Conservation (phyloP, 2,797 vertebrate genomes). For the Hippocampus kuda region DNA sequence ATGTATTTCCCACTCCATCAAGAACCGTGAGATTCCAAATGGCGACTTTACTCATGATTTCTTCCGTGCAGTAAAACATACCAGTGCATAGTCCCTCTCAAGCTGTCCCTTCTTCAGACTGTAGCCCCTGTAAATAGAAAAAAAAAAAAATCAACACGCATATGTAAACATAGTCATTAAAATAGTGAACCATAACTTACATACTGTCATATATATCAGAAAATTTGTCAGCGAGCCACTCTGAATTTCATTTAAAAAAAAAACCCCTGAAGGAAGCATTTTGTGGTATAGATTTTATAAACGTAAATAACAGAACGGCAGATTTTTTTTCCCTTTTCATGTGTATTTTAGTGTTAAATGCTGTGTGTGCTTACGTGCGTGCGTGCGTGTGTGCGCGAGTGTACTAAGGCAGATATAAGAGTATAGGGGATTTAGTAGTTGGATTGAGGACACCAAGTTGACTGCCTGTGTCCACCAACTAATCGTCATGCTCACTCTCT, state of each 20-base stretch:
- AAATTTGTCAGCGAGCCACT: too few relatives aligned
- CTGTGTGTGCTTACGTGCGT: background rate
- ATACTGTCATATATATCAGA: too few relatives aligned
- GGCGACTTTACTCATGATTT: background rate
- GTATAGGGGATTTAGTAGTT: constrained; percentile 49
- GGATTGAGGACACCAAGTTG: constrained; percentile 58
- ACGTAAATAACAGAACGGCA: too few relatives aligned
- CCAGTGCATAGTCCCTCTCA: constrained; percentile 94
- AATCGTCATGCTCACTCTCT: constrained; percentile 19
- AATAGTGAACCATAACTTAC: background rate
- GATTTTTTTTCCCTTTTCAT: background rate
- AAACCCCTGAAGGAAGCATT: too few relatives aligned
- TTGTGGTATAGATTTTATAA: too few relatives aligned
- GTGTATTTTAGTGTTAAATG: background rate
- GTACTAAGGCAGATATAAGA: constrained; percentile 37
- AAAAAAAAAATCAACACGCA: background rate
- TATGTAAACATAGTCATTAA: background rate
- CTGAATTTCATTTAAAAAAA: too few relatives aligned
- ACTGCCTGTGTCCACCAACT: constrained; percentile 42
- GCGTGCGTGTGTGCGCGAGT: constrained; percentile 2
- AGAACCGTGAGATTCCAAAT: background rate
- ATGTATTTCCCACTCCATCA: background rate
- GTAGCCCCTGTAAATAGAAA: constrained; percentile 75
- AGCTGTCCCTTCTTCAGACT: constrained; percentile 94
- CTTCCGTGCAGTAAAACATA: constrained; percentile 35